Evolutionary conservation across 2,888 invertebrate genomes (phyloP).

Genomic region (Drosophila stalkeri): DNA sequence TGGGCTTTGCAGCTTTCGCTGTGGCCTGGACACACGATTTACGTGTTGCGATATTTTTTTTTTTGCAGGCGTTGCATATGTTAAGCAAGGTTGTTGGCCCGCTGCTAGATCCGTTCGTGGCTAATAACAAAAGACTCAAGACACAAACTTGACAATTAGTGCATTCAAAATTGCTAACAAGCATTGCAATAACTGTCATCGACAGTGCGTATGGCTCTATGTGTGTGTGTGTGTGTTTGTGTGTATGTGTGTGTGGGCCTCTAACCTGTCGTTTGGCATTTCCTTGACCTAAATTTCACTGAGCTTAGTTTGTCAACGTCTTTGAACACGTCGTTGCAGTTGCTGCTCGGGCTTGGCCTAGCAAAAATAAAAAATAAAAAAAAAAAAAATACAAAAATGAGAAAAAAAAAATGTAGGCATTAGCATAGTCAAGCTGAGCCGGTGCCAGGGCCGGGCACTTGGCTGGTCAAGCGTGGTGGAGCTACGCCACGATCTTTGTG

Average conservation of each 20-base stretch:
- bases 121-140: constrained; percentile 52
- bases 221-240: constrained; percentile 8
- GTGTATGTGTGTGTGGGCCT: constrained; percentile 27
- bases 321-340: constrained; percentile 40
- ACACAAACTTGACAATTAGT: constrained; percentile 58
- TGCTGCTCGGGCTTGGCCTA: constrained; percentile 43
- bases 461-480: constrained; percentile 75
- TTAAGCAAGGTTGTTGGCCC: constrained; percentile 52
- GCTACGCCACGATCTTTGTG: constrained; percentile 63
- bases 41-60: constrained; percentile 23
- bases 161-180: constrained; percentile 59
- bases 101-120: constrained; percentile 38
- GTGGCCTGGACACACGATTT: constrained; percentile 45
- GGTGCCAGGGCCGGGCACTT: constrained; percentile 55
- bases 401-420: constrained; percentile 26
- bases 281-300: constrained; percentile 81
- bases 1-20: constrained; percentile 47
- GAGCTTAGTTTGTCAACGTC: constrained; percentile 57
- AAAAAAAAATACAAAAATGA: background rate
- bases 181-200: constrained; percentile 61
- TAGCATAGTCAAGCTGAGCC: constrained; percentile 58
- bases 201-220: constrained; percentile 5
- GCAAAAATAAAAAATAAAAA: constrained; percentile 32
- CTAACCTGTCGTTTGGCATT: constrained; percentile 77
- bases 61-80: constrained; percentile 13